phyloP scores from a whole-genome alignment of 35 echinoderm and acorn worm species.

The Lytechinus pictus region DNA sequence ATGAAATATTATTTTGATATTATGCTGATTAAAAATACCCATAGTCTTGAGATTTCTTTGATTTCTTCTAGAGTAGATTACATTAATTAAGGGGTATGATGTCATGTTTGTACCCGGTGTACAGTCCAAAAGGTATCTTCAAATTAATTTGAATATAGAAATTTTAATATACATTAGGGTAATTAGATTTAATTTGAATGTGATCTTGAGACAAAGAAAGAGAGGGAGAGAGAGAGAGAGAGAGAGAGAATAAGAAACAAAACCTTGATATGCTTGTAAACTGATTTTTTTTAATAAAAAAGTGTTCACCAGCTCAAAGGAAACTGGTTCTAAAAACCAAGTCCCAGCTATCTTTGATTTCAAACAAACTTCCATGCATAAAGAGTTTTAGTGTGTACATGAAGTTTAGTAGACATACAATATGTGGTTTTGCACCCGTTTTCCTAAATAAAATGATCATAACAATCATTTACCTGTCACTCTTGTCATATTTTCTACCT shows the following conservation, averaged over 20 bases:
- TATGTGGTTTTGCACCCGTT: neutral
- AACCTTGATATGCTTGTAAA: neutral
- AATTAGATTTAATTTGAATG: neutral
- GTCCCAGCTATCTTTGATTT: neutral
- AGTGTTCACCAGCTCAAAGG: neutral
- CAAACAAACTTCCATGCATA: neutral
- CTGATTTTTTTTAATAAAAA: neutral
- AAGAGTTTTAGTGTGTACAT: neutral
- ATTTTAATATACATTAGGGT: neutral
- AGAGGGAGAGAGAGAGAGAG: neutral
- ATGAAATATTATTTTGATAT: too few relatives aligned
- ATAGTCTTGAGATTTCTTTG: too few relatives aligned
- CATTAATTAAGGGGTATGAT: too few relatives aligned
- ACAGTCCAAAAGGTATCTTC: too few relatives aligned
- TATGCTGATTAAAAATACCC: too few relatives aligned
- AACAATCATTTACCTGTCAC: neutral
- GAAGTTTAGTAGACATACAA: neutral
- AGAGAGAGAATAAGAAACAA: neutral
- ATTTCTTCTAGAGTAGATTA: too few relatives aligned
- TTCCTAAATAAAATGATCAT: neutral
- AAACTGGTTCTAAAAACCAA: neutral
- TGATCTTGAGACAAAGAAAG: neutral
- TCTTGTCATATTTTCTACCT: neutral
- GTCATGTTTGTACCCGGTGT: too few relatives aligned
- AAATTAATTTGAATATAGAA: too few relatives aligned